Base-by-base conservation (phyloP, 1,140 invertebrate species). In the Pachyrhynchus sulphureomaculatus region DNA sequence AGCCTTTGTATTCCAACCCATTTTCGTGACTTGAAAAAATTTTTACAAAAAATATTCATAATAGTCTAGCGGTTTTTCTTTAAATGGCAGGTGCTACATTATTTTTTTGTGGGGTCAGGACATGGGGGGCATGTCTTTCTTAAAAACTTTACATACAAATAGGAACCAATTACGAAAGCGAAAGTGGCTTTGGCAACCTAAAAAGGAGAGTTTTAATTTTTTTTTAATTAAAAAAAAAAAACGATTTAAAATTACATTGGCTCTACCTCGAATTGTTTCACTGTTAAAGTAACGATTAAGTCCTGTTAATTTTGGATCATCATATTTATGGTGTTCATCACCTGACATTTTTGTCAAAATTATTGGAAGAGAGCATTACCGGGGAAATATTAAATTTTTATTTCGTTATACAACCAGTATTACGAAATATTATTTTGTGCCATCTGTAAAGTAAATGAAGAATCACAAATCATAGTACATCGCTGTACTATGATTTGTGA, bases 241-340 rank as follows among this genome's bases (percentile, higher is more conserved):
- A 32, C 1, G 12, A 26, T 33, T 20, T 21, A 15, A 48, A n/a
- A 41, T 53, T 47, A 61, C 58, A 54, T 61, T 61, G n/a, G 58
- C 58, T 47, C 58, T 32, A 15, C 58, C 58, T 45, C 33, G 33
- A 45, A 54, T 54, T 20, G 58, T 61, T 15, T 21, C 32, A 39
- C 49, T 54, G 26, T 61, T 61, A 37, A 61, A 61, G 47, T 61
- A 61, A 24, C 51, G 39, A 10, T 18, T 17, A 18, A 61, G 0
- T 36, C 58, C 58, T 54, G 32, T 61, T 15, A 61, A 41, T 24
- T 47, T 61, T 1, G 58, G 49, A 44, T 61, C 58, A 29, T 61
- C 58, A 21, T 44, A 53, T 45, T 44, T 34, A 36, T 61, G 12
- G 4, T 29, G 26, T 23, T 37, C 47, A 13, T 53, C 58, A 6